Evolutionary conservation across 2,797 vertebrate species (phyloP).

Genomic region (Amblyraja radiata): DNA sequence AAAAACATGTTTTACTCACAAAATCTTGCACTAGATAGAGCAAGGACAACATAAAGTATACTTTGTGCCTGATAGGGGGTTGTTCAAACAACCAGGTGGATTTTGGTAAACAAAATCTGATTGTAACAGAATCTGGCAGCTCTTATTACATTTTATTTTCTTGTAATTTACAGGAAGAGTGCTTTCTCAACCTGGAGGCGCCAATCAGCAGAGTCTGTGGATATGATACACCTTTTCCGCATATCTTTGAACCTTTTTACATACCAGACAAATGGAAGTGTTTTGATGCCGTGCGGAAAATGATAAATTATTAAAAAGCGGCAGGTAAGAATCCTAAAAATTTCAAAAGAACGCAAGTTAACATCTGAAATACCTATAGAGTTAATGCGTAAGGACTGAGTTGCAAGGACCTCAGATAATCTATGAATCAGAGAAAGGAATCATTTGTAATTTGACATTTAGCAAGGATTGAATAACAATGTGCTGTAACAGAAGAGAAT

Average conservation of each 20-base stretch:
- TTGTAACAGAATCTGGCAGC: not conserved
- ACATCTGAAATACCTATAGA: not conserved
- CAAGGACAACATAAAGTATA: not conserved
- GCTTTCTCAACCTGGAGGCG: constrained; percentile 92
- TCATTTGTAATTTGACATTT: not conserved
- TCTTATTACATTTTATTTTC: not conserved
- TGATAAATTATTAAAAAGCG: constrained; percentile 88
- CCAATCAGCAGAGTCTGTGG: constrained; percentile 91
- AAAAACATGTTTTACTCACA: not conserved
- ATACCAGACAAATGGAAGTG: constrained; percentile 99
- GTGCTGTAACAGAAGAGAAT: not conserved
- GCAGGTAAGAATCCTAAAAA: not conserved
- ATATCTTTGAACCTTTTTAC: constrained; percentile 95
- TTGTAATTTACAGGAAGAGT: constrained; percentile 75
- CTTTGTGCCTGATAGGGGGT: not conserved
- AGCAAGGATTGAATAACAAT: not conserved
- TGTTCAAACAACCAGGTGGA: constrained; percentile 13
- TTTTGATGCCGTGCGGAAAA: constrained; percentile 84
- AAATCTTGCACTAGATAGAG: not conserved
- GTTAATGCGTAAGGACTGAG: not conserved
- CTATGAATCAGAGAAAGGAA: not conserved
- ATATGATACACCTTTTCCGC: constrained; percentile 94
- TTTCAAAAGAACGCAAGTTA: not conserved
- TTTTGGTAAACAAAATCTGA: constrained; percentile 29
- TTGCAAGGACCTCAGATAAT: not conserved